phyloP scores from a whole-genome alignment of 2,888 invertebrate genomes.

The Eledona agricola region DNA sequence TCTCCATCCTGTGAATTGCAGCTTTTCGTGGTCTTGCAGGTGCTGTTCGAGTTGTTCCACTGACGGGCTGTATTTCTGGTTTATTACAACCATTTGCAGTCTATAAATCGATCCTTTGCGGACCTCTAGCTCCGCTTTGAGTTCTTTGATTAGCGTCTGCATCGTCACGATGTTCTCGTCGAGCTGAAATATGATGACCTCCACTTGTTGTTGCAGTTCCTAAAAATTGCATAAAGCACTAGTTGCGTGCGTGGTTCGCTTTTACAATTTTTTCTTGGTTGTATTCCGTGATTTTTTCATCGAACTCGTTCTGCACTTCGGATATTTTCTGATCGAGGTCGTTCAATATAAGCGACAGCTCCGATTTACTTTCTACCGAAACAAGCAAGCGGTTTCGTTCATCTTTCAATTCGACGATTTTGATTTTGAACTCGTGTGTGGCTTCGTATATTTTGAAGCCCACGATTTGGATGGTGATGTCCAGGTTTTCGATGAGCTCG shows the following conservation, averaged over 20 bases:
- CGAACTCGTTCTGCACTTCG: slow-evolving; percentile 47
- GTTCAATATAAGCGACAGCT: slow-evolving; percentile 42
- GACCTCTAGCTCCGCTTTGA: slow-evolving; percentile 48
- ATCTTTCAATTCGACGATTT: slow-evolving; percentile 46
- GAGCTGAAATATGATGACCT: slow-evolving; percentile 44
- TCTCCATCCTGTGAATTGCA: slow-evolving; percentile 50
- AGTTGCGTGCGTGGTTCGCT: too few species aligned
- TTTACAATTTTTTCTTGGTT: slow-evolving; percentile 49
- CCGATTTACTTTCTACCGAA: slow-evolving; percentile 37
- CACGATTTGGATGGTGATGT: slow-evolving; percentile 50
- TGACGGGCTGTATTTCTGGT: slow-evolving; percentile 43
- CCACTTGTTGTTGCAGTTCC: slow-evolving; percentile 51
- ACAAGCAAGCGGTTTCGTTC: slow-evolving; percentile 44
- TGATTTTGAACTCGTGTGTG: slow-evolving; percentile 46
- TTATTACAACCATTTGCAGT: slow-evolving; percentile 44
- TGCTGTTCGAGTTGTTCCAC: slow-evolving; percentile 44
- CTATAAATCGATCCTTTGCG: slow-evolving; percentile 45
- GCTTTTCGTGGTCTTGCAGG: slow-evolving; percentile 44
- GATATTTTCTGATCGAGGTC: slow-evolving; percentile 50
- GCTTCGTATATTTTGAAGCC: slow-evolving; percentile 53
- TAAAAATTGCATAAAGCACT: slow-evolving; percentile 29
- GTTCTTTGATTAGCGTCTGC: slow-evolving; percentile 42
- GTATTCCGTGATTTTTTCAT: slow-evolving; percentile 46
- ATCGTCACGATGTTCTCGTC: slow-evolving; percentile 47
- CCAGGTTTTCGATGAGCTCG: slow-evolving; percentile 49